These are phyloP conservation scores for Plemyria rubiginata DNA, from an alignment of 2,888 invertebrate species.

Conservation along the genomic window DNA sequence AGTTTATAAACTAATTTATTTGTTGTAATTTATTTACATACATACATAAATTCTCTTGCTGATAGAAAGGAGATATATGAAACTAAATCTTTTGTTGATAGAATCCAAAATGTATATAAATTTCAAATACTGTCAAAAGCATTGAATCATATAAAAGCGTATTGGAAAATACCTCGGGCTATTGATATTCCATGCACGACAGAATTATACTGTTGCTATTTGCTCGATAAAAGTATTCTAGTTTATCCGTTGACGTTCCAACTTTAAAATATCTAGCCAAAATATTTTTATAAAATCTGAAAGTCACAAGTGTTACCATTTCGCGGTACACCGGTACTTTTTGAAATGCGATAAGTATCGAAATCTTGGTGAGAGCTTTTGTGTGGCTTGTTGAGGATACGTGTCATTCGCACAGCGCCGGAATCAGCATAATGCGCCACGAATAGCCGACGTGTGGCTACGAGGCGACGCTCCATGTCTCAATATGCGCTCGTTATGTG, in stretches of 20 bases:
- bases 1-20: no score
- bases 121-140: not conserved
- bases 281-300: slow-evolving; percentile 19
- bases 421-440: slow-evolving; percentile 70
- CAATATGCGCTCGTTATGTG: slow-evolving; percentile 59
- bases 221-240: slow-evolving; percentile 1
- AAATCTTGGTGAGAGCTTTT: slow-evolving; percentile 28
- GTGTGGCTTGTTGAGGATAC: slow-evolving; percentile 33
- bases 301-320: slow-evolving; percentile 25
- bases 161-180: not conserved
- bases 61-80: no score
- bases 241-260: slow-evolving; percentile 11
- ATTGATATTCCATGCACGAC: slow-evolving; percentile 7
- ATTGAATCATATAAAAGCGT: not conserved
- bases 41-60: no score
- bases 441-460: slow-evolving; percentile 61
- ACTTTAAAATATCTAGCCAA: slow-evolving; percentile 13
- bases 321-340: slow-evolving; percentile 22
- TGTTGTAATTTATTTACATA: no score
- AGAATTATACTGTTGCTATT: slow-evolving; percentile 1
- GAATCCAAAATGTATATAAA: no score
- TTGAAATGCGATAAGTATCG: slow-evolving; percentile 35
- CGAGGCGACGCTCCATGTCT: slow-evolving; percentile 63
- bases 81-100: no score
- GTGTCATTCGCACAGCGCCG: slow-evolving; percentile 30